phyloP scores from a whole-genome alignment of 2,113 vertebrate species.

The Otis tarda region DNA sequence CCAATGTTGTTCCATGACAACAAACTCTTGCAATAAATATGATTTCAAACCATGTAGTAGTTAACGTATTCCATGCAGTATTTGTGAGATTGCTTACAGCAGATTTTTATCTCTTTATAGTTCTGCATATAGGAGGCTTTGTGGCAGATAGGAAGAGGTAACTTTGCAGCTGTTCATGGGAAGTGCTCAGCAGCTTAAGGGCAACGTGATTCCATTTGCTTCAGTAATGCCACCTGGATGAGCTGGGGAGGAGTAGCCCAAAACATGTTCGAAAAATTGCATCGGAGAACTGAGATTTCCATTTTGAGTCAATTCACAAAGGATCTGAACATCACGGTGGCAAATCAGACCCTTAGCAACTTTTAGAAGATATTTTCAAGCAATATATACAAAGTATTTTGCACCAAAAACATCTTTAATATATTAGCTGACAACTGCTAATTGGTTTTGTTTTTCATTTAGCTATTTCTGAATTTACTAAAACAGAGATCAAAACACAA shows the following conservation, averaged over 20 bases:
- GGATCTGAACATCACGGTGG: background rate
- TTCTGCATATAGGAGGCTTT: background rate
- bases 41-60: background rate
- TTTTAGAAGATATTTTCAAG: background rate
- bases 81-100: background rate
- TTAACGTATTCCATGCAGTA: background rate
- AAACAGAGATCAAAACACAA: constrained; percentile 9
- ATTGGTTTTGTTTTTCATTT: constrained; percentile 6
- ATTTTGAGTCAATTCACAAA: background rate
- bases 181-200: background rate
- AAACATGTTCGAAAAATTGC: background rate
- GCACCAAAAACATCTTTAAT: background rate
- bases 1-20: background rate
- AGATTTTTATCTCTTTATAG: background rate
- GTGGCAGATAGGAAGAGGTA: background rate
- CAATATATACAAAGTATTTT: background rate
- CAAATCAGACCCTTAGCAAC: background rate
- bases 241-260: background rate
- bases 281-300: background rate
- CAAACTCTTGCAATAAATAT: background rate
- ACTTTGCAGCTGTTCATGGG: background rate
- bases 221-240: background rate
- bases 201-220: background rate
- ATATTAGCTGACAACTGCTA: background rate
- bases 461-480: constrained; percentile 22